Base-by-base conservation (phyloP, 2,113 vertebrate species). In the Misgurnus anguillicaudatus region DNA sequence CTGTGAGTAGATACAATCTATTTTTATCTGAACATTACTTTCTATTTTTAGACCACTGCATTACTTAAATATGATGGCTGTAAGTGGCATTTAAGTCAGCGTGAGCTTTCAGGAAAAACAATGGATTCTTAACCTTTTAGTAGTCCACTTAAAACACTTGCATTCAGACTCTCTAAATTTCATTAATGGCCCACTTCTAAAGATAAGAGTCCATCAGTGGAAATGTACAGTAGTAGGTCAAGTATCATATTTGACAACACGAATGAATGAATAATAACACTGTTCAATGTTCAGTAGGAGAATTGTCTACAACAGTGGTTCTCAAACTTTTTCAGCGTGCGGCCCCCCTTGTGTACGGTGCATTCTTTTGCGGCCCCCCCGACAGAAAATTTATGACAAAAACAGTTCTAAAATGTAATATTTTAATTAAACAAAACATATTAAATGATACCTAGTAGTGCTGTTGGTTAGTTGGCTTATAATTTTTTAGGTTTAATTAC, bases 21-120 rank as follows among this genome's bases (percentile, higher is more conserved):
- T 41, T 72, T 71, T 58, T 58, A 42, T 21, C 53, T 16, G 38
- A 42, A 42, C 53, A 60, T 72, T 60, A 72, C 70, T 21, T 42
- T 72, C n/a, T 24, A 71, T 72, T 21, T 72, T 42, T 53, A 42
- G 6, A 58, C 31, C 55, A 13, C 9, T 39, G 69, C 38, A 14
- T 71, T 71, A 39, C 51, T 41, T 57, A n/a, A 55, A 55, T 55
- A 31, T 19, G 21, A 55, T 55, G 8, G 31, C 31, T 11, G 16
- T 21, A 3, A 53, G 36, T 72, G 38, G 53, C 53, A 72, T 58
- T 39, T 72, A 58, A 72, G 48, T 19, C 31, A 9, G 39, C 14
- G 16, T 51, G 8, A 69, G 68, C 47, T 55, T 38, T 70, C 24
- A 53, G 16, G 7, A 51, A 31, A 48, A 57, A 19, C 53, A 19